Base-by-base conservation (phyloP, 2,888 invertebrate genomes). In the Cerastis leucographa region DNA sequence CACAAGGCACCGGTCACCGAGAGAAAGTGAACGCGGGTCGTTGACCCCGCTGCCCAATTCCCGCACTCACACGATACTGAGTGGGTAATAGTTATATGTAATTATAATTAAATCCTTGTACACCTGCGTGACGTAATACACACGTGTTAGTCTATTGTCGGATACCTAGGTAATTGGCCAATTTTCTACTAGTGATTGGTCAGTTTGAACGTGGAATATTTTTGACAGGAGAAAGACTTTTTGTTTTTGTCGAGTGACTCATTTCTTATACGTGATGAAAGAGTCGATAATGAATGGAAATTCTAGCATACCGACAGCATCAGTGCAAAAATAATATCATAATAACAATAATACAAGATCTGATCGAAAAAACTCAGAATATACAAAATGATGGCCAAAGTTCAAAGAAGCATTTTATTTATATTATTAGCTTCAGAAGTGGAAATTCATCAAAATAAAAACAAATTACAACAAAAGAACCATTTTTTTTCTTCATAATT, bases 21-120 rank as follows among this genome's bases (percentile, higher is more conserved):
- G 91, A 90, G 91, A 91, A 91, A 91, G 91, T 90, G 90, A 89
- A 86, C 78, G 84, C 78, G 65, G 85, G 89, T 84, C 84, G 67
- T 80, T 86, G 88, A 91, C 86, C 90, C 77, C 83, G 59, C 83
- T 79, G 79, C 86, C 89, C 87, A 88, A 89, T 85, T 89, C 88
- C 80, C 71, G 74, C 78, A 70, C 76, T 81, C 67, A 73, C 75
- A 74, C 67, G 70, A 62, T 56, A 76, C 68, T 69, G 25, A 46
- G 71, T 12, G 61, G 59, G 40, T 73, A 84, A 85, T 67, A 81
- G 67, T 66, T 61, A 61, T 11, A 35, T 64, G 42, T 74, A 84
- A 78, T 77, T 75, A 77, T 73, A 80, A 80, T 76, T 77, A 80
- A 62, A 77, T 80, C 74, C 74, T 80, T 71, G 71, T 51, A 78